Evolutionary conservation across 2,797 vertebrate species (phyloP).

Genomic region (Rhynchotus rufescens): DNA sequence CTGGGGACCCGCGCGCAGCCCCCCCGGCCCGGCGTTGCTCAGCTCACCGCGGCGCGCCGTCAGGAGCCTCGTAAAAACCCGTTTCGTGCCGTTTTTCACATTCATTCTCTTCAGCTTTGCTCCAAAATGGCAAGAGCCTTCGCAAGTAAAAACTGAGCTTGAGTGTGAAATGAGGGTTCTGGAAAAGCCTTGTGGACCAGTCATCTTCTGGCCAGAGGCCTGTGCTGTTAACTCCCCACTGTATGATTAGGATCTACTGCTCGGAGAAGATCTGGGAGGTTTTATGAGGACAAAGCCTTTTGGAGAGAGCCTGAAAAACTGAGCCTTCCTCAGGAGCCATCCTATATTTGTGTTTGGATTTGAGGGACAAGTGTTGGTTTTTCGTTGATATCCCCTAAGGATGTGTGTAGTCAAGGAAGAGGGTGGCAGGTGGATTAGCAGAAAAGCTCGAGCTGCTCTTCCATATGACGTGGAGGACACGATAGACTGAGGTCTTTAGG

Average conservation of each 20-base stretch:
- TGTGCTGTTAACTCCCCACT: neutral
- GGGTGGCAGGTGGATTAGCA: neutral
- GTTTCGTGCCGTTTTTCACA: neutral
- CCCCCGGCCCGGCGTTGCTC: no score
- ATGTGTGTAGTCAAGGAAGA: neutral
- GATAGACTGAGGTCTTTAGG: neutral
- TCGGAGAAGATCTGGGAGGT: neutral
- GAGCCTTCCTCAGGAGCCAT: neutral
- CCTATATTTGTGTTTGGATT: neutral
- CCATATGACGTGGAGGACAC: neutral
- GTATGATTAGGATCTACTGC: neutral
- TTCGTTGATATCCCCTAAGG: neutral
- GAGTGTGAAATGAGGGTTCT: neutral
- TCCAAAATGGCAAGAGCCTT: neutral
- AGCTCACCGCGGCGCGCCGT: no score
- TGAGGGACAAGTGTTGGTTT: neutral
- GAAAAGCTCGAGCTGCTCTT: neutral
- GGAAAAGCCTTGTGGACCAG: neutral
- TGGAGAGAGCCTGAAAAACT: neutral
- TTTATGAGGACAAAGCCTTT: neutral
- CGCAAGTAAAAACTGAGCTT: neutral
- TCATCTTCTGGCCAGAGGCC: neutral
- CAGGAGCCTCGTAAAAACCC: neutral
- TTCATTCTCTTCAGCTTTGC: neutral
- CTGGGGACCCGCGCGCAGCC: no score